Evolutionary conservation across 2,888 invertebrate genomes (phyloP), one percentile per base, ranked within the genome.

Genomic region (Perizoma affinitatum): DNA sequence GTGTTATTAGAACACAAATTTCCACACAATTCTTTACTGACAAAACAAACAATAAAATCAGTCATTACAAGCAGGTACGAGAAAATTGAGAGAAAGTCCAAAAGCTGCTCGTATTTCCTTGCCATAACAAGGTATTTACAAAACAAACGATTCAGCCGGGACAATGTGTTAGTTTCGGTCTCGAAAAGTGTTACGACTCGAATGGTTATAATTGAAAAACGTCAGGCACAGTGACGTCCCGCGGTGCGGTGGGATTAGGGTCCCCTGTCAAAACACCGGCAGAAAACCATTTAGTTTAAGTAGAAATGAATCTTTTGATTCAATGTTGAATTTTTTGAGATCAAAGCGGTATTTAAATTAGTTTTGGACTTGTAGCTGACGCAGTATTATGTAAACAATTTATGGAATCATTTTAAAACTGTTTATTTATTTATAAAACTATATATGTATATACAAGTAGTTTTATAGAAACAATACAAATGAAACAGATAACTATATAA

Each of bases 141-240:
- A 65, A 59, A 68, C 63, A 58, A 57, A 51, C 46, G 54, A 60
- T 61, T 60, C 43, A 46, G 52, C 22, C 54, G 62, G 57, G 54
- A 65, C 61, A 63, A 59, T 63, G 63, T 63, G 61, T 63, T 67
- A 69, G 69, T 65, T 67, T 65, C 48, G 62, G 62, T 59, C 79
- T 76, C 75, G 78, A 82, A 83, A 84, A 87, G 87, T 87, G 86
- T 84, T 82, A 84, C 84, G 81, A 80, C 78, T 83, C 80, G 82
- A 58, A 52, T 83, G 83, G 82, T 84, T 86, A 84, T 88, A 88
- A 70, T 72, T 72, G 72, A 71, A 87, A 88, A 88, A 87, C 71
- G 88, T 88, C 88, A 85, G 75, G 67, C 66, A 79, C 88, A 88
- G 80, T 71, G 86, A 81, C 87, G 83, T 84, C 88, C 88, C 85